phyloP scores from a whole-genome alignment of 1,140 invertebrate species.

The Hycleus cichorii region DNA sequence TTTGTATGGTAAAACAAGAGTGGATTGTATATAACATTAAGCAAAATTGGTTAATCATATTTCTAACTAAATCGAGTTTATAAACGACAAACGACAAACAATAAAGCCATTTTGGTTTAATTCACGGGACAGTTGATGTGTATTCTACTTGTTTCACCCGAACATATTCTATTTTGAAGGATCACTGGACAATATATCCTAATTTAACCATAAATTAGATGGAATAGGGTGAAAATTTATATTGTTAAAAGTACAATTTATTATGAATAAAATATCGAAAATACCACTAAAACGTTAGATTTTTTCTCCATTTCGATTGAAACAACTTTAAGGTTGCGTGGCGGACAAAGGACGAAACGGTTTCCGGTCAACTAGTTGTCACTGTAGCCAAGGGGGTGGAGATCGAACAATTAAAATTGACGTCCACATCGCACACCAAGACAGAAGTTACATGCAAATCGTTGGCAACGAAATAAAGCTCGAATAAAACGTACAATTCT shows the following conservation, averaged over 20 bases:
- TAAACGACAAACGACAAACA: slow-evolving; percentile 23
- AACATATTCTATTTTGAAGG: slow-evolving; percentile 6
- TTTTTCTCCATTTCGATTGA: no score
- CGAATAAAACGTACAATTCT: background rate
- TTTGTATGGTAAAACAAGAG: no score
- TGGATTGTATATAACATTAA: background rate
- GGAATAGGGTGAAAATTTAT: slow-evolving; percentile 3
- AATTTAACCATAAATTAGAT: slow-evolving; percentile 12
- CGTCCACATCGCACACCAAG: slow-evolving; percentile 12
- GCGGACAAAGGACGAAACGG: slow-evolving; percentile 28
- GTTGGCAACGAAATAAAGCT: background rate
- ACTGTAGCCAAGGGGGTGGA: background rate
- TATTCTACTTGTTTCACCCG: background rate
- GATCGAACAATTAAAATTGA: slow-evolving; percentile 29
- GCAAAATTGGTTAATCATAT: background rate
- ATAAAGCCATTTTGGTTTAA: slow-evolving; percentile 19
- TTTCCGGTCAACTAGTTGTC: slow-evolving; percentile 29
- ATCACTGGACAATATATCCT: slow-evolving; percentile 8
- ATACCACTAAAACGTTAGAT: no score
- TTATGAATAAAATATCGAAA: no score
- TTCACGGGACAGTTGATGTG: slow-evolving; percentile 16
- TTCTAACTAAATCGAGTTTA: background rate
- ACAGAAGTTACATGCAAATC: slow-evolving; percentile 28
- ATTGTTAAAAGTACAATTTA: no score
- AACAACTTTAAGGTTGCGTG: slow-evolving; percentile 20